These are phyloP conservation scores for Rhagologus leucostigma DNA, from an alignment of 2,113 vertebrate genomes.

Conservation along the genomic window DNA sequence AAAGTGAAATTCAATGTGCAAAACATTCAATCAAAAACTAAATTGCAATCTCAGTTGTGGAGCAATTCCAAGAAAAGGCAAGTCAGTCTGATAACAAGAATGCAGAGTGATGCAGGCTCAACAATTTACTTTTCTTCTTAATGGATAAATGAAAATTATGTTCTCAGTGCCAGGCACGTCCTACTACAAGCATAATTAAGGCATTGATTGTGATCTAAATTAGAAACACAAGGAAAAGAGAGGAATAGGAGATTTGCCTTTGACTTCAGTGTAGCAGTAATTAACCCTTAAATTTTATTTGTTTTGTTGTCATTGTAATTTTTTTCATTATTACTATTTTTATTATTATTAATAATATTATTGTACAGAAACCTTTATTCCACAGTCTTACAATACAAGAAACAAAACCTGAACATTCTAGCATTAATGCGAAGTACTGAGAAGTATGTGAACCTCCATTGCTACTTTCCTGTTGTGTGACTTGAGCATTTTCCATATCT, in stretches of 20 bases:
- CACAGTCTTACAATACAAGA: neutral
- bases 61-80: slow-evolving; percentile 48
- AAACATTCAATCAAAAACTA: slow-evolving; percentile 47
- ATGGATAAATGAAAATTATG: neutral
- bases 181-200: slow-evolving; percentile 16
- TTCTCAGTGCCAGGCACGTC: neutral
- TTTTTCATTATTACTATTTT: neutral
- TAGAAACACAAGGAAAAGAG: neutral
- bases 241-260: neutral
- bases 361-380: neutral
- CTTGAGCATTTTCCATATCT: neutral
- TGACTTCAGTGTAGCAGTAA: neutral
- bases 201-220: slow-evolving; percentile 1
- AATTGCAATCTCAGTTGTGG: slow-evolving; percentile 31
- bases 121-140: slow-evolving; percentile 34
- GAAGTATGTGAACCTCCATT: neutral
- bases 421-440: neutral
- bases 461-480: neutral
- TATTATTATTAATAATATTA: neutral
- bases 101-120: neutral
- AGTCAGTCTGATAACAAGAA: slow-evolving; percentile 4
- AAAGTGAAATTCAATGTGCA: slow-evolving; percentile 52
- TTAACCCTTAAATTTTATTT: neutral
- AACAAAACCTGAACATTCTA: neutral
- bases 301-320: neutral